Evolutionary conservation across 2,113 vertebrate genomes (phyloP), one percentile per base, ranked within the genome.

Genomic region (Tamias sibiricus): DNA sequence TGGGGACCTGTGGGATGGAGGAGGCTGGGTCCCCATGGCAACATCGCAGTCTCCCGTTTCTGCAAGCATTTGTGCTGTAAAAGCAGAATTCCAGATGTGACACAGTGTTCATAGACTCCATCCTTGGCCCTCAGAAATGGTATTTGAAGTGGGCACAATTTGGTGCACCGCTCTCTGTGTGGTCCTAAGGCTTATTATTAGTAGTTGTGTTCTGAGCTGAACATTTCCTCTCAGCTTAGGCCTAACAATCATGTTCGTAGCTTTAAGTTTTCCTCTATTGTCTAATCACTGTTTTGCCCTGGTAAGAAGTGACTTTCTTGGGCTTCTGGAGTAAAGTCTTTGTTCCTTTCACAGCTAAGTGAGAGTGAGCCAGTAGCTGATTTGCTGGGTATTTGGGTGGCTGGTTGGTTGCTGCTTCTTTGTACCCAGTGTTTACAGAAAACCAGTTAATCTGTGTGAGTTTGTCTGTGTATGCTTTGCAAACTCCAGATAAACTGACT

Each of bases 281-380:
- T 97, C 94, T 98, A 98, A 98, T 98, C 97, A 97, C 95, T 98
- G 8, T 98, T 98, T 98, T 98, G 95, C 95, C 16, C 62, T 96
- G 2, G 0, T n/a, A 26, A 26, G 76, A 93, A 95, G 89, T 81
- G 75, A 74, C 77, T 72, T 94, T 94, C 92, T 85, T 42, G 57
- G 89, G 85, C 93, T 91, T 94, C 72, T 76, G 77, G 44, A 76
- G 90, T 2, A 3, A 54, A 92, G 91, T 66, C 83, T 96, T 96
- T 90, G 49, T 81, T 71, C 89, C 84, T 91, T 91, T 72, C 66
- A 42, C 32, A 66, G 91, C 49, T 14, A 68, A 84, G 89, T 6
- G 66, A 79, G 94, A 87, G 79, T 6, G 22, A 93, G 83, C 84
- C 16, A 4, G 62, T 80, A 79, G 97, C 95, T 17, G 82, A 66